Conservation (phyloP, 2,888 invertebrate species). For the Tetramorium bicarinatum region DNA sequence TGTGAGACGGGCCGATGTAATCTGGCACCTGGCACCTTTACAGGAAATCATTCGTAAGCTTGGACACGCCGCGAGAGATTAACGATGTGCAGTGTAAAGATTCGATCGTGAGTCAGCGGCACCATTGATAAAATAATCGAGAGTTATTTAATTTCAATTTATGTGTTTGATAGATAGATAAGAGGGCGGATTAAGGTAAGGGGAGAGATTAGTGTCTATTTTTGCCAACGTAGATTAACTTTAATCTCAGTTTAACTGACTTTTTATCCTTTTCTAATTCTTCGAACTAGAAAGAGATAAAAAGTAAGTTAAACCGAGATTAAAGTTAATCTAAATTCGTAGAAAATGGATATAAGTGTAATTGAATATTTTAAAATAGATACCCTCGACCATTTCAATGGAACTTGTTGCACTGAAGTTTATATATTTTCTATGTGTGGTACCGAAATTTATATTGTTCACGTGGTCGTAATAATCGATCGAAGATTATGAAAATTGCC, state of each 20-base stretch:
- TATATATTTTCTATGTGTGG: neutral
- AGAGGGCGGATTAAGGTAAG: neutral
- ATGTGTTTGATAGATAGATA: neutral
- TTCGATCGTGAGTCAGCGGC: neutral
- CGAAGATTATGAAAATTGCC: neutral
- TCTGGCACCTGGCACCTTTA: neutral
- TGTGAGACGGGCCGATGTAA: conserved; percentile 53
- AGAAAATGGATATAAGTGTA: neutral
- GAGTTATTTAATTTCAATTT: neutral
- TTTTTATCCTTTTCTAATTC: too few relatives aligned
- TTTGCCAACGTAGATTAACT: too few relatives aligned
- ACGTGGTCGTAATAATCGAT: neutral
- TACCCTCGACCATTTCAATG: neutral
- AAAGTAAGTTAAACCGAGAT: too few relatives aligned
- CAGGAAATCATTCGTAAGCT: neutral
- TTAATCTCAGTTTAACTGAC: too few relatives aligned
- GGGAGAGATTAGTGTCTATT: too few relatives aligned
- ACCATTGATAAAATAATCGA: neutral
- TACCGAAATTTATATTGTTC: neutral
- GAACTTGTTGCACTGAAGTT: neutral
- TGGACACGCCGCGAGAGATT: neutral
- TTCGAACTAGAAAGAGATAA: too few relatives aligned
- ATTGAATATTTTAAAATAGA: neutral
- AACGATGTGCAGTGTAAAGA: neutral
- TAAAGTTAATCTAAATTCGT: too few relatives aligned